phyloP scores from a whole-genome alignment of 2,888 invertebrate genomes.

The Baccha elongata region DNA sequence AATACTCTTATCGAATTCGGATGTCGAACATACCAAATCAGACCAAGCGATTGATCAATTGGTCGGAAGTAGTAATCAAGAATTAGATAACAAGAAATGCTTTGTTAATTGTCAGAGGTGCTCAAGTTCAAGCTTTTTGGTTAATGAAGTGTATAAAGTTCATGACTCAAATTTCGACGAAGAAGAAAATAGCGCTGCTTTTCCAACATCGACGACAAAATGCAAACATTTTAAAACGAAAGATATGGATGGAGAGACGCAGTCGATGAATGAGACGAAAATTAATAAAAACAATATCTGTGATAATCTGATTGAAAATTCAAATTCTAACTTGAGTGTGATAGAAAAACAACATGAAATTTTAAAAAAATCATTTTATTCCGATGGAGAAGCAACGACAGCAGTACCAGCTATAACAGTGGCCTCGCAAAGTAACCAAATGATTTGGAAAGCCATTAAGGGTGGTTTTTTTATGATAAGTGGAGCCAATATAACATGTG shows the following conservation, averaged over 20 bases:
- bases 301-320: slow-evolving; percentile 54
- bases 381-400: slow-evolving; percentile 2
- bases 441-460: slow-evolving; percentile 85
- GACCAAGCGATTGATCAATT: slow-evolving; percentile 79
- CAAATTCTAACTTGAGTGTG: slow-evolving; percentile 49
- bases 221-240: slow-evolving; percentile 13
- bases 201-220: slow-evolving; percentile 27
- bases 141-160: slow-evolving; percentile 45
- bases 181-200: slow-evolving; percentile 30
- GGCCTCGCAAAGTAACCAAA: slow-evolving; percentile 26
- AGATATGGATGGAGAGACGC: background rate
- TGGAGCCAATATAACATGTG: slow-evolving; percentile 90
- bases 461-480: slow-evolving; percentile 91
- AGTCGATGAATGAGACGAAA: slow-evolving; percentile 1
- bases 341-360: slow-evolving; percentile 40
- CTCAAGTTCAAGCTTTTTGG: slow-evolving; percentile 49
- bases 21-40: slow-evolving; percentile 30
- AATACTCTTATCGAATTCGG: slow-evolving; percentile 79
- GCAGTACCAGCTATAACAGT: slow-evolving; percentile 47
- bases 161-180: slow-evolving; percentile 31
- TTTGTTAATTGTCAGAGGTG: slow-evolving; percentile 66
- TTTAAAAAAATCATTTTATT: slow-evolving; percentile 32
- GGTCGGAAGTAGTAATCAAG: slow-evolving; percentile 61
- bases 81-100: slow-evolving; percentile 48
- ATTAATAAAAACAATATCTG: slow-evolving; percentile 48